Base-by-base conservation (phyloP, 2,797 vertebrate genomes). In the Danio kyathit region DNA sequence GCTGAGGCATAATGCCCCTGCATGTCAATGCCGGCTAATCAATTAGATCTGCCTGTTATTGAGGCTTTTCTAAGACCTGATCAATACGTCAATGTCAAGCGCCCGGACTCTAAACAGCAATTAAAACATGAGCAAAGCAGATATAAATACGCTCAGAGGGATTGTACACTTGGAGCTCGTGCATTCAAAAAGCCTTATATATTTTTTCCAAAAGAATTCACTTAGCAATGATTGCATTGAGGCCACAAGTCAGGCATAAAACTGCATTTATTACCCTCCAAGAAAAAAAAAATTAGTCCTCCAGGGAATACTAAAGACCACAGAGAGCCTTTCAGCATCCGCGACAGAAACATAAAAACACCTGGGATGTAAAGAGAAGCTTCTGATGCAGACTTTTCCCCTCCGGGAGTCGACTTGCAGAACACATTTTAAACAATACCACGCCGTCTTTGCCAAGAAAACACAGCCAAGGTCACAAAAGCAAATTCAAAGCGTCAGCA, bases 11-110 rank as follows among this genome's bases (percentile, higher is more conserved):
- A 81, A 84, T 86, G 85, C 66, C 79, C 72, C 78, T 60, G 80
- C 80, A 80, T 80, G 78, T 89, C 82, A 84, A 82, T 80, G 76
- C 57, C 64, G 76, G 63, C 57, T 44, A 79, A 88, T 86, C 82
- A 84, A 87, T 87, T 63, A 74, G 44, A 77, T 56, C 81, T 80
- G 80, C 76, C 82, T 82, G 81, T 85, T 85, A 86, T 85, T 61
- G 81, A 80, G 72, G 66, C 61, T 82, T 63, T 79, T 87, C 82
- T 74, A 80, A 84, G 83, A 85, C 69, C 72, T 46, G 86, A 86
- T 87, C 85, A 79, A 88, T 82, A 72, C n/a, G 77, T 85, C 83
- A 83, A 76, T 75, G 77, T 81, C 81, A 71, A 74, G 79, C 76
- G 74, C 74, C 52, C 61, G 14, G 76, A 60, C 66, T 73, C 72